Base-by-base conservation (phyloP, 2,888 invertebrate species). In the Mythimna lalbum region DNA sequence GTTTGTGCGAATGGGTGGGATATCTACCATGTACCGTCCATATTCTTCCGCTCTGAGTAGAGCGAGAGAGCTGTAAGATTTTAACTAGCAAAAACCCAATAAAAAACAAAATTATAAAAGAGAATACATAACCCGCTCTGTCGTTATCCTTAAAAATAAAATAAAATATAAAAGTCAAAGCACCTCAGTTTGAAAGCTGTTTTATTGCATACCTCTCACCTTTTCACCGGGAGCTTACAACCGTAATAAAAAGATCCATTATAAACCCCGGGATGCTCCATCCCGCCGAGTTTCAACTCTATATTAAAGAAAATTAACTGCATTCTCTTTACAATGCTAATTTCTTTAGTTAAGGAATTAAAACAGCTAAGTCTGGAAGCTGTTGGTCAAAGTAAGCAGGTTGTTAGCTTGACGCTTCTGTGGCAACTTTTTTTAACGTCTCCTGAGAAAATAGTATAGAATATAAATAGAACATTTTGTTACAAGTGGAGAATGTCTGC, bases 171-270 rank as follows among this genome's bases (percentile, higher is more conserved):
- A 43, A 27, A 73, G 31, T 49, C 31, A 27, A 62, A 73, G 49
- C 33, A 62, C 14, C 79, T 62, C 9, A 49, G 23, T 56, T 62
- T 76, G 49, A 78, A 76, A 78, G 56, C 31, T 59, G 62, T 79
- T 79, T 76, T 79, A 76, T 79, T 73, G 23, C 76, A 55, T 36
- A 57, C 21, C 57, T 76, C 80, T 63, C 74, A 80, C 80, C 70
- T 70, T 65, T 63, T 69, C 64, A 65, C 62, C 53, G 10, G 1
- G 66, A 61, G 80, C 69, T 80, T n/a, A 62, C 59, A 55, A 50
- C 19, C 31, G 63, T 76, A 57, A 80, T 77, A 80, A 80, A 80
- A 78, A 62, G 59, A 80, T 80, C 62, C 59, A 76, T 76, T 70
- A 63, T 55, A 63, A 69, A 76, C 70, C 62, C 36, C 62, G 50